These are phyloP conservation scores for Colostygia pectinataria DNA, from an alignment of 2,888 invertebrate species.

Conservation along the genomic window DNA sequence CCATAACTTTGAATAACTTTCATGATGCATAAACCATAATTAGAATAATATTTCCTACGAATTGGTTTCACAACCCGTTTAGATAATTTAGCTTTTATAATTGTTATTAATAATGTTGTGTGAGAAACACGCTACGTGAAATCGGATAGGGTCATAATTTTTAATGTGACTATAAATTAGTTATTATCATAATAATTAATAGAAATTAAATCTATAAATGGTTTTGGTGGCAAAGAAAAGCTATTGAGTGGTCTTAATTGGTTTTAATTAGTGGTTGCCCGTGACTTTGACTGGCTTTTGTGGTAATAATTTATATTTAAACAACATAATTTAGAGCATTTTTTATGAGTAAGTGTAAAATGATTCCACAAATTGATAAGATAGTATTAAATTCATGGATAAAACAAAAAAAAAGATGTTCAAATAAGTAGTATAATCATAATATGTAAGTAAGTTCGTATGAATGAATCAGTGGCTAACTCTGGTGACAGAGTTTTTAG, in stretches of 20 bases:
- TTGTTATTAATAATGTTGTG: slow-evolving; percentile 30
- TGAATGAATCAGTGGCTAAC: no score
- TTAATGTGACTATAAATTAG: slow-evolving; percentile 30
- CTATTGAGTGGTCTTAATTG: slow-evolving; percentile 2
- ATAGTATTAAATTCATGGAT: no score
- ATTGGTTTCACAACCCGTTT: slow-evolving; percentile 28
- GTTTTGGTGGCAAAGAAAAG: slow-evolving; percentile 4
- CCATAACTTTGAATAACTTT: neutral
- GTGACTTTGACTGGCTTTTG: slow-evolving; percentile 4
- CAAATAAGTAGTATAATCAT: no score
- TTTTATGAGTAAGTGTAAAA: no score
- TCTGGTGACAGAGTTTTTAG: no score
- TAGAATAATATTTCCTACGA: slow-evolving; percentile 5
- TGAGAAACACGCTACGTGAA: slow-evolving; percentile 25
- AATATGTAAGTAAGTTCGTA: no score
- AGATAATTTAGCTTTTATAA: slow-evolving; percentile 22
- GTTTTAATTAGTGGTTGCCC: neutral
- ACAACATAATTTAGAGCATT: neutral
- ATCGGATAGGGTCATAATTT: slow-evolving; percentile 30
- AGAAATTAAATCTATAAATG: slow-evolving; percentile 24
- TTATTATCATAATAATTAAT: slow-evolving; percentile 30
- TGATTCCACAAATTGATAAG: no score
- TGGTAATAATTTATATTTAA: neutral
- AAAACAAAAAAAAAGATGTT: no score
- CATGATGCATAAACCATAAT: slow-evolving; percentile 7